These are phyloP conservation scores for Caloenas nicobarica DNA, from an alignment of 2,113 vertebrate species.

Conservation along the genomic window DNA sequence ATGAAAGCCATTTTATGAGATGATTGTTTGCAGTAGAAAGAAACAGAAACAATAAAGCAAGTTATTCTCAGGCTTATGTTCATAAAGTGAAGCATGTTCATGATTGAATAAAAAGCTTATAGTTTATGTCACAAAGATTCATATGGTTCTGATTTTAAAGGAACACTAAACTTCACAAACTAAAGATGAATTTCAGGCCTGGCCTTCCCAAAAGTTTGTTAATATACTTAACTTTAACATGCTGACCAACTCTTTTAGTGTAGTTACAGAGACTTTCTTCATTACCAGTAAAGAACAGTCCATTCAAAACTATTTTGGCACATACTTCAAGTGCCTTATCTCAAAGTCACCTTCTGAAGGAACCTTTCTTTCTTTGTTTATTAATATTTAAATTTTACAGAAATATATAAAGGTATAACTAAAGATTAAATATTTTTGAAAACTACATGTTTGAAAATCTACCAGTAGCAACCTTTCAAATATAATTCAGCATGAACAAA, in stretches of 20 bases:
- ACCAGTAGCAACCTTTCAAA: neutral
- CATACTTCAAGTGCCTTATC: neutral
- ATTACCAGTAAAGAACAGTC: neutral
- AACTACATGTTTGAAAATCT: neutral
- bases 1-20: neutral
- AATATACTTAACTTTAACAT: neutral
- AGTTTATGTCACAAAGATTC: neutral
- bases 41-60: neutral
- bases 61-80: neutral
- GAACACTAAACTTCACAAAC: neutral
- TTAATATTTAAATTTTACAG: neutral
- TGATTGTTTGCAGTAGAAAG: neutral
- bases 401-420: neutral
- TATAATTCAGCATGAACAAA: neutral
- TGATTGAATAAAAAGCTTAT: neutral
- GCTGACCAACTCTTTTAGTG: neutral
- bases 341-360: neutral
- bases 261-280: neutral
- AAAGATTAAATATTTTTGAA: neutral
- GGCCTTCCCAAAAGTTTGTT: neutral
- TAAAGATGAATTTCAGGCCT: neutral
- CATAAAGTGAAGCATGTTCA: neutral
- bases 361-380: neutral
- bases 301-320: neutral
- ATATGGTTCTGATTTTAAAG: neutral